Conservation (phyloP, 2,888 invertebrate species). For the Dryococelus australis region DNA sequence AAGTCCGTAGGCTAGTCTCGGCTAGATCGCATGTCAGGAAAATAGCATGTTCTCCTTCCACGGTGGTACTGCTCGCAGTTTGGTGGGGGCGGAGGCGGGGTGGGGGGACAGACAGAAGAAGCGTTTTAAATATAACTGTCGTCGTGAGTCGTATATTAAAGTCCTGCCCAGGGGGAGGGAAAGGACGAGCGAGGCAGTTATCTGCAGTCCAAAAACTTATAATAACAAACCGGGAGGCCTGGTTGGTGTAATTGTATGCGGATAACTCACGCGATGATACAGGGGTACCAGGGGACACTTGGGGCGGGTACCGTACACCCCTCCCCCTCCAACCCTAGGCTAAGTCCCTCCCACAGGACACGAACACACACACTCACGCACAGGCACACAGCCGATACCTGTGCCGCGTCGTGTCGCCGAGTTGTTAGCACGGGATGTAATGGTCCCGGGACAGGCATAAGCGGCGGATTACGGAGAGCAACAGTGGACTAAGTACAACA, state of each 20-base stretch:
- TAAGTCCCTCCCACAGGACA: neutral
- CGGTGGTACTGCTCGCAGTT: neutral
- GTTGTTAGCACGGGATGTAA: neutral
- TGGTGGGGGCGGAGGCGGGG: neutral
- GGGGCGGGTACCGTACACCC: conserved; percentile 40
- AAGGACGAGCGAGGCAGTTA: neutral
- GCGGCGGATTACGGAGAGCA: too few species aligned
- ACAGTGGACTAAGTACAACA: too few species aligned
- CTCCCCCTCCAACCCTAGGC: neutral
- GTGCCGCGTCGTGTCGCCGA: neutral
- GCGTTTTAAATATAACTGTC: conserved; percentile 13
- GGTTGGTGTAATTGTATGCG: neutral
- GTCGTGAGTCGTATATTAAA: conserved; percentile 8
- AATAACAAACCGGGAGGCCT: neutral
- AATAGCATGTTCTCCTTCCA: conserved; percentile 10
- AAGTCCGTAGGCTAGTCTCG: neutral
- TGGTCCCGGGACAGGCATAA: neutral
- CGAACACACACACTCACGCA: neutral
- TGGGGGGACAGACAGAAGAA: neutral
- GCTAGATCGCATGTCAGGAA: neutral
- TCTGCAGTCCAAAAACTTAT: conserved; percentile 3
- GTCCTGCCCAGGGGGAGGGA: neutral
- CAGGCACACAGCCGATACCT: neutral
- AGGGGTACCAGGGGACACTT: conserved; percentile 1
- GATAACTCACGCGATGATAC: conserved; percentile 8